Evolutionary conservation across 2,888 invertebrate genomes (phyloP).

Genomic region (Scaptodrosophila latifasciaeformis): DNA sequence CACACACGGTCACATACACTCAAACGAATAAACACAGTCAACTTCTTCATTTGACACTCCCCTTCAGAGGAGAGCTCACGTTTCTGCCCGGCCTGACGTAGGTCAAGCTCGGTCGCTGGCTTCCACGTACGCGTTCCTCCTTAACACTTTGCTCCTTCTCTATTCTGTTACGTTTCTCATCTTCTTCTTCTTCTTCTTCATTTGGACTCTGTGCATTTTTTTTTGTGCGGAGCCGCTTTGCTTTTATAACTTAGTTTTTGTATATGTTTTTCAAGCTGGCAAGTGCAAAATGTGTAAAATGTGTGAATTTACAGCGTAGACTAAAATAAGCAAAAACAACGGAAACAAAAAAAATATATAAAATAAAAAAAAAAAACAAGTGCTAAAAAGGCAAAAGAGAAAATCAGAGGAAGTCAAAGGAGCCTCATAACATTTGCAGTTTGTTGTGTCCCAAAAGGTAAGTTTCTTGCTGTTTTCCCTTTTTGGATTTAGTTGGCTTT

Average conservation of each 20-base stretch:
- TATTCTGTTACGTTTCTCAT: too few species aligned
- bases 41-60: too few species aligned
- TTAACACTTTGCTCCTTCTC: too few species aligned
- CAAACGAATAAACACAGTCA: too few species aligned
- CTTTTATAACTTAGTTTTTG: neutral
- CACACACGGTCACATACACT: slow-evolving; percentile 7
- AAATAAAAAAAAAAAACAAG: neutral
- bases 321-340: slow-evolving; percentile 40
- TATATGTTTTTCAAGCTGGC: too few species aligned
- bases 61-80: too few species aligned
- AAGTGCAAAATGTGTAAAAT: slow-evolving; percentile 50
- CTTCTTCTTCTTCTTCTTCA: neutral
- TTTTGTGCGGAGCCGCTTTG: neutral
- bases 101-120: slow-evolving; percentile 31
- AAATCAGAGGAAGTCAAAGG: neutral
- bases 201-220: neutral
- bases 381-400: slow-evolving; percentile 22
- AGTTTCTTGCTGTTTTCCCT: slow-evolving; percentile 30
- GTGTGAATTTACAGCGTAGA: slow-evolving; percentile 57
- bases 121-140: neutral
- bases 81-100: slow-evolving; percentile 21
- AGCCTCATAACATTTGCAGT: slow-evolving; percentile 37
- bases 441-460: slow-evolving; percentile 48
- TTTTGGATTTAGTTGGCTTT: slow-evolving; percentile 10
- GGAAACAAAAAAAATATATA: neutral